phyloP scores from a whole-genome alignment of 1,140 invertebrate species.

The Drosophila nasuta region DNA sequence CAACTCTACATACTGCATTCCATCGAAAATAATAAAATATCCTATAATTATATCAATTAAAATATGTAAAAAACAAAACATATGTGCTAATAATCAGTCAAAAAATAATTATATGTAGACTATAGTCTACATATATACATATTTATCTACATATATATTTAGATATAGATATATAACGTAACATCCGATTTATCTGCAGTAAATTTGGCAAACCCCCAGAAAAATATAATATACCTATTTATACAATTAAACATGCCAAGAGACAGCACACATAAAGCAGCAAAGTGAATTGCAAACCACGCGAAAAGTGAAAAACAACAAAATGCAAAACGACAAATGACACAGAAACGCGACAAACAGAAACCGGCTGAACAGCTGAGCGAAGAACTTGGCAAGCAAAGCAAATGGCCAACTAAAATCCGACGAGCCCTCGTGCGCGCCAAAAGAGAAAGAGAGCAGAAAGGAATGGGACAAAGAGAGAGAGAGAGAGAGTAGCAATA shows the following conservation, averaged over 20 bases:
- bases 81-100: constrained; percentile 12
- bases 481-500: neutral
- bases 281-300: constrained; percentile 28
- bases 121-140: constrained; percentile 3
- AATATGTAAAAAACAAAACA: neutral
- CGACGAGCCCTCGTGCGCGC: constrained; percentile 45
- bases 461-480: neutral
- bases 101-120: constrained; percentile 12
- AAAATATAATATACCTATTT: constrained; percentile 45
- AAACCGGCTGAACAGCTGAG: constrained; percentile 65
- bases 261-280: constrained; percentile 13
- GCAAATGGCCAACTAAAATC: constrained; percentile 48
- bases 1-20: neutral
- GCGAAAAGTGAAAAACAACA: constrained; percentile 40
- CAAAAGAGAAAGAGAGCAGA: constrained; percentile 16
- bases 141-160: constrained; percentile 19
- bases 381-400: constrained; percentile 48
- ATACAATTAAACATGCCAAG: constrained; percentile 43
- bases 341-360: constrained; percentile 33
- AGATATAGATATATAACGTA: constrained; percentile 35
- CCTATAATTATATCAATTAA: neutral
- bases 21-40: neutral
- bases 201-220: constrained; percentile 54
- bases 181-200: constrained; percentile 40
- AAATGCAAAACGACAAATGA: constrained; percentile 40